A percentile compares a stretch with the other conserved stretches of the same genome.
phyloP scores from a whole-genome alignment of 1,140 invertebrate species.

The Luehdorfia chinensis region DNA sequence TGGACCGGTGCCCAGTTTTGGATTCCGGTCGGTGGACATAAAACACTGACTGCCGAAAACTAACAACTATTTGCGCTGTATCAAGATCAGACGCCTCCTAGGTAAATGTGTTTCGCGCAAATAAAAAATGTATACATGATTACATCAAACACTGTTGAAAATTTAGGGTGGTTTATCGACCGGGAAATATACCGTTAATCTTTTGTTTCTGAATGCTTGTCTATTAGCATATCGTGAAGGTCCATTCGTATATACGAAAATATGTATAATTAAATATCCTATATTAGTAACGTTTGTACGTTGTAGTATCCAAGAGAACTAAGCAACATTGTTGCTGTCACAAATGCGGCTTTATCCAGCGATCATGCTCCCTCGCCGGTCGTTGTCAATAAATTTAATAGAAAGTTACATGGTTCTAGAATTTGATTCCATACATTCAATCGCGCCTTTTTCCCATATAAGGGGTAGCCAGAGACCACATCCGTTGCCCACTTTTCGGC shows the following conservation, averaged over 20 bases:
- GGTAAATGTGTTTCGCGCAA: background rate
- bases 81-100: constrained; percentile 3
- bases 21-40: constrained; percentile 32
- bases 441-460: too few species aligned
- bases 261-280: too few species aligned
- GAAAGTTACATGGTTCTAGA: too few species aligned
- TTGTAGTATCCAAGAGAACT: background rate
- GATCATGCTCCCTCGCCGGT: background rate
- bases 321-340: constrained; percentile 12
- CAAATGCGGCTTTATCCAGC: constrained; percentile 4
- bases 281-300: background rate
- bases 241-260: background rate
- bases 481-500: too few species aligned
- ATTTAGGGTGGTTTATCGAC: constrained; percentile 12
- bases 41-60: constrained; percentile 32
- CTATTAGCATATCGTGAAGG: constrained; percentile 9
- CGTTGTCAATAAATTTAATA: constrained; percentile 3
- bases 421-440: too few species aligned
- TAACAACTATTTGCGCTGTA: constrained; percentile 15
- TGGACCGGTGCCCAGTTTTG: constrained; percentile 38
- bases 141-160: background rate
- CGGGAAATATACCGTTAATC: background rate
- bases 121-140: background rate
- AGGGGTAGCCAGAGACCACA: too few species aligned
- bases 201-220: constrained; percentile 2